phyloP scores from a whole-genome alignment of 2,113 vertebrate species.

The Centropristis striata region DNA sequence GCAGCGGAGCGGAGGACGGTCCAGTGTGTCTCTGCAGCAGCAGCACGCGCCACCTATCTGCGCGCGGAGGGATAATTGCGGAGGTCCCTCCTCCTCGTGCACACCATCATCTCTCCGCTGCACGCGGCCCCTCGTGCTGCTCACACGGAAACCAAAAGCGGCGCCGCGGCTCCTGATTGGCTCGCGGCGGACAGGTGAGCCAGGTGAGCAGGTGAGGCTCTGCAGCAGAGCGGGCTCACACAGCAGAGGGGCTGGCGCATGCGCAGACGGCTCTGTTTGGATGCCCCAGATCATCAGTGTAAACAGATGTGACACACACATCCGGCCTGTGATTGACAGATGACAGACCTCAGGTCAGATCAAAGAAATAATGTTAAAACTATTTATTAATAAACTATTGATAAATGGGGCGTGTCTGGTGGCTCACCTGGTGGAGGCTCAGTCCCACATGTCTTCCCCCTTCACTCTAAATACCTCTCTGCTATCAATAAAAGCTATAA shows the following conservation, averaged over 20 bases:
- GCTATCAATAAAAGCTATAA: too few relatives aligned
- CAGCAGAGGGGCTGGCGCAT: neutral
- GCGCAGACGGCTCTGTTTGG: neutral
- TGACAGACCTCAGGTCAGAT: neutral
- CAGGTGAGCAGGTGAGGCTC: constrained; percentile 70
- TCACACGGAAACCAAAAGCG: neutral
- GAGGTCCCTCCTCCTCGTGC: constrained; percentile 61
- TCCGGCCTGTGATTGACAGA: neutral
- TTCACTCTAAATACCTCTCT: too few relatives aligned
- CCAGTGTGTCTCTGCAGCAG: constrained; percentile 79
- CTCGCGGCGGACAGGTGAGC: constrained; percentile 9
- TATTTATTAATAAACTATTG: too few relatives aligned
- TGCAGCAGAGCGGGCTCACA: neutral
- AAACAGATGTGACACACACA: neutral
- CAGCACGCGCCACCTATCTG: constrained; percentile 96
- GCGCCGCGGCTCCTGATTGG: constrained; percentile 48
- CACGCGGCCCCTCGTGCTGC: neutral
- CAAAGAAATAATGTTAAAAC: too few relatives aligned
- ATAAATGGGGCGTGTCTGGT: too few relatives aligned
- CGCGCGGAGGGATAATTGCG: constrained; percentile 94
- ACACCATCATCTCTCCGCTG: neutral
- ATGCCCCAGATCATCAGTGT: neutral
- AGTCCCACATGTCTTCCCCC: too few relatives aligned
- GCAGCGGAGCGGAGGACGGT: constrained; percentile 84
- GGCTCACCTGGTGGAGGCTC: too few relatives aligned